Evolutionary conservation across 2,797 vertebrate genomes (phyloP).

Genomic region (Gadopsis marmoratus): DNA sequence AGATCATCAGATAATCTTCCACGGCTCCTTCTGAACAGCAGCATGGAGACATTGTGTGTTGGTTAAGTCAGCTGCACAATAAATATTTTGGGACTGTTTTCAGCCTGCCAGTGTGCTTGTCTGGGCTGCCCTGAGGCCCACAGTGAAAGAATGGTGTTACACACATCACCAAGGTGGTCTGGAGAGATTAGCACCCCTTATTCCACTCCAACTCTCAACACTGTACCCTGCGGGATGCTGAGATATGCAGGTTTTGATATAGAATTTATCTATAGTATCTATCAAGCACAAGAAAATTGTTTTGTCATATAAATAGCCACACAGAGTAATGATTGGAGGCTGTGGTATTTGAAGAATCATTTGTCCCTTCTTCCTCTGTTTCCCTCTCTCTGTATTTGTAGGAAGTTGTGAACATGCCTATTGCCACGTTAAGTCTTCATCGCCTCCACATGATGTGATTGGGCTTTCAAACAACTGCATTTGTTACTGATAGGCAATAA

Average conservation of each 20-base stretch:
- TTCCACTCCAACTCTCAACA: constrained; percentile 41
- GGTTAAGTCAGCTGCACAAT: constrained; percentile 63
- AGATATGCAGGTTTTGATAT: constrained; percentile 46
- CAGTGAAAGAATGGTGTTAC: constrained; percentile 62
- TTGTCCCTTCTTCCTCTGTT: background rate
- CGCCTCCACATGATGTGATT: background rate
- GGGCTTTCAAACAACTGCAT: background rate
- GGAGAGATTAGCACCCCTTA: constrained; percentile 74
- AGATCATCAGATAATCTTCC: constrained; percentile 69
- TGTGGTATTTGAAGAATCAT: constrained; percentile 7
- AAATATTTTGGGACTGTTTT: constrained; percentile 71
- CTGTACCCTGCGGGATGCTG: constrained; percentile 58
- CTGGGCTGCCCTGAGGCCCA: constrained; percentile 54
- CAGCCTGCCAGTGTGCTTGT: constrained; percentile 67
- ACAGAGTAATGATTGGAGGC: constrained; percentile 7
- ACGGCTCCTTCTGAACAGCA: constrained; percentile 55
- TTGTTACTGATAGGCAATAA: background rate
- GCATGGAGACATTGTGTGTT: constrained; percentile 36
- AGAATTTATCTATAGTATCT: constrained; percentile 2
- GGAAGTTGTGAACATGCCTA: background rate
- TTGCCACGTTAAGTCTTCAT: background rate
- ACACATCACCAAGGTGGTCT: constrained; percentile 81
- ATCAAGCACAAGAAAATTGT: constrained; percentile 28
- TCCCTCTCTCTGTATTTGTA: background rate
- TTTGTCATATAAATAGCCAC: constrained; percentile 47